Conservation (phyloP, 2,888 invertebrate species). For the Macrosiphum euphorbiae region DNA sequence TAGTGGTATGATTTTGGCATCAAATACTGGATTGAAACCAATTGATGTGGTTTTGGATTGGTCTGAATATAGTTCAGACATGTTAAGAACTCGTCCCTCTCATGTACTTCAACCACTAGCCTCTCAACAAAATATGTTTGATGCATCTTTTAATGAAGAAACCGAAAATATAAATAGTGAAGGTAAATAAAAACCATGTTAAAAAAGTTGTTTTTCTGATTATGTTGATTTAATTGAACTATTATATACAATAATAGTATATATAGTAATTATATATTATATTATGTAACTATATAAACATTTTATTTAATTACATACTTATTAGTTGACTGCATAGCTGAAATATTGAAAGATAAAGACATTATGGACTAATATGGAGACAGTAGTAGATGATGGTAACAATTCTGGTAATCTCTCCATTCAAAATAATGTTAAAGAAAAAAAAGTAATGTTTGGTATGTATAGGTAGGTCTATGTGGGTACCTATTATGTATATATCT, state of each 20-base stretch:
- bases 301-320: not conserved
- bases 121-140: conserved; percentile 12
- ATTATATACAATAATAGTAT: not conserved
- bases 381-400: not conserved
- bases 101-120: too few relatives aligned
- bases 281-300: not conserved
- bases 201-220: not conserved
- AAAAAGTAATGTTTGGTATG: not conserved
- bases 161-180: not conserved
- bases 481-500: not conserved
- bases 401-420: conserved; percentile 1
- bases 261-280: too few relatives aligned
- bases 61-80: conserved; percentile 4
- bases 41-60: too few relatives aligned
- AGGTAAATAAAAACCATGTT: not conserved
- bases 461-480: not conserved
- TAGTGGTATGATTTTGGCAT: not conserved
- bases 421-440: not conserved
- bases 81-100: conserved; percentile 16
- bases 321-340: not conserved
- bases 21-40: not conserved
- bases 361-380: not conserved
- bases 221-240: not conserved
- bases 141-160: not conserved
- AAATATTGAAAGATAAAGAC: not conserved